These are phyloP conservation scores for Eupeodes luniger DNA, from an alignment of 2,888 invertebrate genomes.

Conservation along the genomic window DNA sequence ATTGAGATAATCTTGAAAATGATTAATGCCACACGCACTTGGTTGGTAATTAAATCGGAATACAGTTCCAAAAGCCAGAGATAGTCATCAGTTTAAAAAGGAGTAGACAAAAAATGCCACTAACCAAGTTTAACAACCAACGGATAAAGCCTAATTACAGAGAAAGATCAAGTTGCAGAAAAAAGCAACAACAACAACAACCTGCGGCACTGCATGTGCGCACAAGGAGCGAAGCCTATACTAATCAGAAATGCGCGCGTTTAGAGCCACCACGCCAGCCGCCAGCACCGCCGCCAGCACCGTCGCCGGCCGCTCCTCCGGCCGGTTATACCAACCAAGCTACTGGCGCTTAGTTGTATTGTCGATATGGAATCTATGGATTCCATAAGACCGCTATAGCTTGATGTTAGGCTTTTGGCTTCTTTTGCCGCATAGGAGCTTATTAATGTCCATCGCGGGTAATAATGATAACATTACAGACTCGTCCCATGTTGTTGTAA, in stretches of 20 bases:
- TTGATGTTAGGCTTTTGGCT: constrained; percentile 7
- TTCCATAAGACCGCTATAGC: constrained; percentile 34
- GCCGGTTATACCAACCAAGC: no score
- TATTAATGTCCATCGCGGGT: constrained; percentile 73
- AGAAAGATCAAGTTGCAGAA: constrained; percentile 23
- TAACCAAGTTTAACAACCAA: constrained; percentile 44
- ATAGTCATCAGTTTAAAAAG: constrained; percentile 54
- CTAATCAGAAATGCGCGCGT: constrained; percentile 65
- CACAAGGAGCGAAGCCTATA: constrained; percentile 53
- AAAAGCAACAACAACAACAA: constrained; percentile 21
- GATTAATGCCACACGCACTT: constrained; percentile 71
- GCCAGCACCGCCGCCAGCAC: no score
- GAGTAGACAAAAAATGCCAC: neutral
- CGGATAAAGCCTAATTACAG: constrained; percentile 69
- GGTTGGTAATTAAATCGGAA: constrained; percentile 67
- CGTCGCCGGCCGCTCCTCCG: no score
- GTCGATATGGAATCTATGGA: constrained; percentile 62
- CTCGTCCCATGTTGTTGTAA: constrained; percentile 56
- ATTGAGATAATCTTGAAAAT: constrained; percentile 51
- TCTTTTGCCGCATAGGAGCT: constrained; percentile 49
- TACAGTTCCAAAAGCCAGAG: constrained; percentile 39
- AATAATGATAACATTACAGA: constrained; percentile 74
- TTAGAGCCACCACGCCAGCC: constrained; percentile 20
- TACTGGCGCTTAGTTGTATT: constrained; percentile 56
- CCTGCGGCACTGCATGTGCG: constrained; percentile 33